Percentiles rank a stretch among this genome's conserved stretches.
Evolutionary conservation across 2,888 invertebrate species (phyloP).

Genomic region (Trissonchulus latispiculum): DNA sequence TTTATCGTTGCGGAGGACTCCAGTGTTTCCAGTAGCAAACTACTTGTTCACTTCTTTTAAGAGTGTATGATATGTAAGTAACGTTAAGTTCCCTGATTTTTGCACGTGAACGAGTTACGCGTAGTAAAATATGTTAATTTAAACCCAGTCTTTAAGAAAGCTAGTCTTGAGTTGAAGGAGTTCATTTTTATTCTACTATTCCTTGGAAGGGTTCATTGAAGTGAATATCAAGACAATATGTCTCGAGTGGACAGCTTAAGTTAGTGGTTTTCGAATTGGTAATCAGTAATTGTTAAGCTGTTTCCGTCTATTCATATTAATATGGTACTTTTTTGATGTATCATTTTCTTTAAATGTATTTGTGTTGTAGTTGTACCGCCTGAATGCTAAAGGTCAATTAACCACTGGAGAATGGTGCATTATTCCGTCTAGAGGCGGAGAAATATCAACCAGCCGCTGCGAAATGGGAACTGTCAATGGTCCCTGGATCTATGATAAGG

Average conservation of each 20-base stretch:
- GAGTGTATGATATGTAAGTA: no score
- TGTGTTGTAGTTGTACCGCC: constrained; percentile 66
- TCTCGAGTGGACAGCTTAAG: background rate
- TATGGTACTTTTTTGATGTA: constrained; percentile 22
- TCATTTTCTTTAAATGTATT: constrained; percentile 23
- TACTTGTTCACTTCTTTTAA: no score
- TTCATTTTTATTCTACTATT: no score
- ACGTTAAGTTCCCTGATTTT: no score
- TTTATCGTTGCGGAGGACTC: no score
- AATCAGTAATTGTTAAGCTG: background rate
- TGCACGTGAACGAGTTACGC: no score
- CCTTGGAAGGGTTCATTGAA: no score
- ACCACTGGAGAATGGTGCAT: constrained; percentile 92
- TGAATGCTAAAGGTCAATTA: constrained; percentile 85
- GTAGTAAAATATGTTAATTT: no score
- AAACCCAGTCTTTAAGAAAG: no score
- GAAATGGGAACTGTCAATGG: constrained; percentile 83
- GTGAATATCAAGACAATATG: no score
- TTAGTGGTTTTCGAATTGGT: background rate
- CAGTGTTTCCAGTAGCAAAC: no score
- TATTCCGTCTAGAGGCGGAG: constrained; percentile 67
- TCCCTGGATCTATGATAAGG: constrained; percentile 81
- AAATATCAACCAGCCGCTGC: constrained; percentile 78
- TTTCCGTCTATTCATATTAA: no score
- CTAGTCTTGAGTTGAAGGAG: background rate